Base-by-base conservation (phyloP, 1,140 invertebrate genomes). In the Drosophila grimshawi region DNA sequence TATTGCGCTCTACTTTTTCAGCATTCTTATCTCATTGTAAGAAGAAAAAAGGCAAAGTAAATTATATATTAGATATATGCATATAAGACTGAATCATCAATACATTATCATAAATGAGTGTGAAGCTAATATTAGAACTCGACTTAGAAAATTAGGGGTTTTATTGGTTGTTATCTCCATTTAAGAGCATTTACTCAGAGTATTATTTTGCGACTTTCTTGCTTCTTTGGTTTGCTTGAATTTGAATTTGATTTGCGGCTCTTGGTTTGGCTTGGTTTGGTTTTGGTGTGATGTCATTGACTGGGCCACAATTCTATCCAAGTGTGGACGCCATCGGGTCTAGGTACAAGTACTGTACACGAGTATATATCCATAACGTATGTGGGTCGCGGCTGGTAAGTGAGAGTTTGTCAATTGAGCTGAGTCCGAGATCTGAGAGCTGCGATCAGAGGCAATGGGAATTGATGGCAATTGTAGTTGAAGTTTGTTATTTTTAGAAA, bases 401-500 rank as follows among this genome's bases (percentile, higher is more conserved):
- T 45, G 30, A 66, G 53, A 65, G 65, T 73, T 75, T 75, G 65
- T 86, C 83, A 86, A 88, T 86, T 86, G 76, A 43, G 39, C 56
- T 60, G 30, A 39, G 45, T 52, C 48, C 67, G 56, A 35, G 52
- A 81, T 75, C 76, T 43, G 46, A 48, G 64, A 72, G 70, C 76
- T 55, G 30, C 51, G 83, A 88, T 82, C 76, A 73, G 53, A 60
- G 76, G 69, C 69, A 72, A 66, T 66, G 67, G 49, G 48, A 78
- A 66, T 65, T 70, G 62, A 60, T 63, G 65, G 78, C 79, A 86
- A 82, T 86, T 86, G 82, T 76, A 70, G 73, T 78, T 81, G 67
- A 78, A 75, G 66, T 65, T 49, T 72, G 59, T 79, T 79, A 74
- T 82, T 86, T 80, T 88, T 80, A 88, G 79, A 76, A 69, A 88